Base-by-base conservation (phyloP, 1,140 invertebrate species). In the Drosophila micromelanica region DNA sequence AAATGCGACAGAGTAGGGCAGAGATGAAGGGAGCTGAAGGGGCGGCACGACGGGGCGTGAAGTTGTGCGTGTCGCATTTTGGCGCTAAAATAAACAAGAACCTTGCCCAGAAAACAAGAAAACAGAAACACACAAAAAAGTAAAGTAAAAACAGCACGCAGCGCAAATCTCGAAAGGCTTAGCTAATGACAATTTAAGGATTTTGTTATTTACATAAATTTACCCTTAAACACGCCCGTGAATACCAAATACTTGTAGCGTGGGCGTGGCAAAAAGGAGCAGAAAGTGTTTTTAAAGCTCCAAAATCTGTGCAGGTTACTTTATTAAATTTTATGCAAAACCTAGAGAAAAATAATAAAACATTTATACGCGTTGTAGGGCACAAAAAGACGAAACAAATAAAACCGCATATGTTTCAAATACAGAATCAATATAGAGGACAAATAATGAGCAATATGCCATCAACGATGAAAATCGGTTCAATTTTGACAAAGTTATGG, bases 101-200 rank as follows among this genome's bases (percentile, higher is more conserved):
- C 60, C 38, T 52, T 64, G 37, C n/a, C 13, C 38, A 57, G n/a
- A 40, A 57, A 23, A 17, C 11, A 71, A 32, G 48, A 17, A 45
- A 30, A 35, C 23, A 45, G 35, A 27, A 63, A 13, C 15, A 17
- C 11, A 71, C 32, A 54, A 38, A 71, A 40, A 17, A 20, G 7
- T 57, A 35, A 35, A 23, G 13, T 15, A 68, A 51, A 49, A 52
- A 62, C 40, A 61, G 48, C 55, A 49, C 17, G 49, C 65, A 65
- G 68, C 30, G 59, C 73, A 57, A 86, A 73, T 70, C 72, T 74
- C 46, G 59, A 79, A 87, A 80, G 84, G 84, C 78, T 87, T 87
- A 80, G 76, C 84, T 84, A 87, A 87, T 87, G 84, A 87, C 84
- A 87, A 87, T 87, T 87, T 87, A 74, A 87, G 84, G 84, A 87